Conservation (phyloP, 2,888 invertebrate genomes). For the Stictocephala bisonia region DNA sequence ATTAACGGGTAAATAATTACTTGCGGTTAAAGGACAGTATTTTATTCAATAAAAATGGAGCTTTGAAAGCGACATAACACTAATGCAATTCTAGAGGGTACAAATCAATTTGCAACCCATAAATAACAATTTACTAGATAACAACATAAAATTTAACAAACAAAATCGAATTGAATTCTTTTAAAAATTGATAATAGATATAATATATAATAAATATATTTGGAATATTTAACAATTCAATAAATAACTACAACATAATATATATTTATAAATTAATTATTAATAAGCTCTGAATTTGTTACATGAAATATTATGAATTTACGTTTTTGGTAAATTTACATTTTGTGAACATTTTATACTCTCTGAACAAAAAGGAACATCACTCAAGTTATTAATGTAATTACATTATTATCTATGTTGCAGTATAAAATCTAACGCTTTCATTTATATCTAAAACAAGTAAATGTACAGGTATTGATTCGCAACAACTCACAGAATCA, state of each 20-base stretch:
- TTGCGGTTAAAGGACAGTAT: slow-evolving; percentile 43
- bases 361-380: slow-evolving; percentile 27
- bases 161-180: background rate
- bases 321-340: slow-evolving; percentile 24
- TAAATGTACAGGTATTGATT: slow-evolving; percentile 23
- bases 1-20: too few relatives aligned
- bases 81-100: slow-evolving; percentile 45
- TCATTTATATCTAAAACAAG: slow-evolving; percentile 31
- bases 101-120: slow-evolving; percentile 45
- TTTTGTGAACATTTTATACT: slow-evolving; percentile 38
- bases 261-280: slow-evolving; percentile 13
- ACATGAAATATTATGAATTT: too few relatives aligned
- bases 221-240: slow-evolving; percentile 35
- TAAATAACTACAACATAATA: slow-evolving; percentile 20
- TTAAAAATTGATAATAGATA: slow-evolving; percentile 16
- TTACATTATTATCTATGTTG: slow-evolving; percentile 26
- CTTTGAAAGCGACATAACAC: slow-evolving; percentile 46
- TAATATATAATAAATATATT: slow-evolving; percentile 23
- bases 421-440: slow-evolving; percentile 39
- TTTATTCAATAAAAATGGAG: slow-evolving; percentile 45
- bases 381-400: slow-evolving; percentile 5
- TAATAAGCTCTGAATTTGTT: too few relatives aligned
- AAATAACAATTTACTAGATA: slow-evolving; percentile 22
- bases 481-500: slow-evolving; percentile 1
- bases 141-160: slow-evolving; percentile 19